A percentile compares a stretch with the other conserved stretches of the same genome.
phyloP scores from a whole-genome alignment of 2,888 invertebrate species.

The Spodoptera exigua region DNA sequence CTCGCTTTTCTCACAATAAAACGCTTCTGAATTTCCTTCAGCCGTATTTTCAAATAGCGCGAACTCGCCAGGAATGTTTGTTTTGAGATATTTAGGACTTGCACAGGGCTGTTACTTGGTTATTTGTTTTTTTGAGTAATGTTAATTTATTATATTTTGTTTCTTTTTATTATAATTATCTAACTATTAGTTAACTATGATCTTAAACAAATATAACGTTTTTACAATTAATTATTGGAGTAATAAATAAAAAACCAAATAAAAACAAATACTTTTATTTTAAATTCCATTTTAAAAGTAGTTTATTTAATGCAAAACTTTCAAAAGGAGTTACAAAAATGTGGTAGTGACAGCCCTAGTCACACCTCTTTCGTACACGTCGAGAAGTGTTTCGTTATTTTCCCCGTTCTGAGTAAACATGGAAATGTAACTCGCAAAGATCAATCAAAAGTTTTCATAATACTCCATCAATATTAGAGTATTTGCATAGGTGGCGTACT shows the following conservation, averaged over 20 bases:
- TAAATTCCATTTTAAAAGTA: no score
- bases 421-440: slow-evolving; percentile 48
- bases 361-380: slow-evolving; percentile 31
- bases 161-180: neutral
- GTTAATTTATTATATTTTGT: slow-evolving; percentile 36
- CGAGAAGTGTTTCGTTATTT: slow-evolving; percentile 54
- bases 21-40: slow-evolving; percentile 70
- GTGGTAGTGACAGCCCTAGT: slow-evolving; percentile 21
- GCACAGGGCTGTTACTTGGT: slow-evolving; percentile 59
- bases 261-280: no score
- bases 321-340: neutral
- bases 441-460: slow-evolving; percentile 60
- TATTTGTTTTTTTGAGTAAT: slow-evolving; percentile 30
- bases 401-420: slow-evolving; percentile 47
- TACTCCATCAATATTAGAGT: slow-evolving; percentile 58
- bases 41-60: slow-evolving; percentile 74
- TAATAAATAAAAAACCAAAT: no score
- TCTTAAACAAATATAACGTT: no score
- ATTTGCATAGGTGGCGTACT: slow-evolving; percentile 51
- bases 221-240: no score
- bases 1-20: slow-evolving; percentile 75
- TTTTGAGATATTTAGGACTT: slow-evolving; percentile 75
- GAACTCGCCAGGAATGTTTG: slow-evolving; percentile 75
- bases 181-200: neutral
- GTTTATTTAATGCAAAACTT: no score